phyloP scores from a whole-genome alignment of 2,113 vertebrate genomes.

The Cheilinus undulatus region DNA sequence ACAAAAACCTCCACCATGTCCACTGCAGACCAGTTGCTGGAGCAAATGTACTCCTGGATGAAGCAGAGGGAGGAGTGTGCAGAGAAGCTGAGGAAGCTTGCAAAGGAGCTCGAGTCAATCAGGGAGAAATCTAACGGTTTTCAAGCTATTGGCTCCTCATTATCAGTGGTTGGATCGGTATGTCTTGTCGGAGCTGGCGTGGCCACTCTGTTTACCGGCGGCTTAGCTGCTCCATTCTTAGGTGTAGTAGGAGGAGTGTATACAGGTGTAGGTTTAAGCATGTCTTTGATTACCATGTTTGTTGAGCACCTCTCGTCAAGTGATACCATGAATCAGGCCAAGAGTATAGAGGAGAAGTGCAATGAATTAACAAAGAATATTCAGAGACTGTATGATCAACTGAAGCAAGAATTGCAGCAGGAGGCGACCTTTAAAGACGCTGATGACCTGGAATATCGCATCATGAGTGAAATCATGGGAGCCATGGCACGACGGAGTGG shows the following conservation, averaged over 20 bases:
- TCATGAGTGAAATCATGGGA: neutral
- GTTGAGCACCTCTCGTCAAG: neutral
- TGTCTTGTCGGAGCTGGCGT: neutral
- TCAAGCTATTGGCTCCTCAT: neutral
- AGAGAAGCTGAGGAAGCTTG: neutral
- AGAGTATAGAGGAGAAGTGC: neutral
- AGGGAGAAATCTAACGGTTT: neutral
- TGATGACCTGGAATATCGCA: neutral
- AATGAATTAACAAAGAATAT: neutral
- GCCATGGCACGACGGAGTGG: slow-evolving; percentile 9
- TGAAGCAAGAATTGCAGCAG: neutral
- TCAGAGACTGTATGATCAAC: neutral
- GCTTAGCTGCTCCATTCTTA: neutral
- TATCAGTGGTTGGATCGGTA: neutral
- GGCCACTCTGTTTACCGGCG: neutral
- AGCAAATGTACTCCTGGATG: slow-evolving; percentile 13
- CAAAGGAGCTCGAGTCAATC: neutral
- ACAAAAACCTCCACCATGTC: slow-evolving; percentile 4
- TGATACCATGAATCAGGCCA: neutral
- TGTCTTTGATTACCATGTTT: neutral
- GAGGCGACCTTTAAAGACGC: neutral
- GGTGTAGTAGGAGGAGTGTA: neutral
- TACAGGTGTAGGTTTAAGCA: neutral
- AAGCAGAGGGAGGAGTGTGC: slow-evolving; percentile 1
- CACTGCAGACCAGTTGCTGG: slow-evolving; percentile 10